Percentiles rank a stretch among this genome's conserved stretches.
Conservation (phyloP, 2,888 invertebrate genomes). For the Marasmarcha lunaedactyla region DNA sequence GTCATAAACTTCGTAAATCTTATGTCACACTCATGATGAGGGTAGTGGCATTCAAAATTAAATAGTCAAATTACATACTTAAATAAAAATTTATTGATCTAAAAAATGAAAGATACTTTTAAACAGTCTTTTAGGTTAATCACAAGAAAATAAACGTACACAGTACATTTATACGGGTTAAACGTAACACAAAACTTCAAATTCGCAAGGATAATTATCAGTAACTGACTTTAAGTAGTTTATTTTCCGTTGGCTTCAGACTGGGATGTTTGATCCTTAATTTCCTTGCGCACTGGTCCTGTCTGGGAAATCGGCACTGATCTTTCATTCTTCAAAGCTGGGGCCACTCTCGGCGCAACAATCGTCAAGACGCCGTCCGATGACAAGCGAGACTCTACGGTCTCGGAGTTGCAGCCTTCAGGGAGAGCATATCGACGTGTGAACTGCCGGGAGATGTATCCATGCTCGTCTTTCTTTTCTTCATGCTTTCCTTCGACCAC, state of each 20-base stretch:
- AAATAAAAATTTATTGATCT: no score
- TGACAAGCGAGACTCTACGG: constrained; percentile 77
- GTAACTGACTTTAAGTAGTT: constrained; percentile 6
- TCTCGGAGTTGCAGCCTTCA: constrained; percentile 74
- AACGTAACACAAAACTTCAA: no score
- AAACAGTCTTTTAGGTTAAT: no score
- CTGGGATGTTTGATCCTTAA: constrained; percentile 39
- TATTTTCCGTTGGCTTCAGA: constrained; percentile 20
- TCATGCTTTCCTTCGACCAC: constrained; percentile 82
- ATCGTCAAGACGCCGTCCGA: constrained; percentile 81
- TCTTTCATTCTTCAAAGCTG: constrained; percentile 44
- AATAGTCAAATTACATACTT: no score
- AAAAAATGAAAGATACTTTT: no score
- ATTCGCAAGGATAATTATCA: no score
- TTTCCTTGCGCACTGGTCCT: constrained; percentile 59
- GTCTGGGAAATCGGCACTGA: constrained; percentile 68
- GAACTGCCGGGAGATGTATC: constrained; percentile 78
- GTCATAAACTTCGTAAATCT: no score
- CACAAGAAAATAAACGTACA: no score
- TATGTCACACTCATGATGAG: no score
- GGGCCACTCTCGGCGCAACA: constrained; percentile 63
- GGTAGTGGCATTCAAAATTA: no score
- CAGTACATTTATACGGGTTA: no score
- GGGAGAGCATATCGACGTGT: constrained; percentile 78
- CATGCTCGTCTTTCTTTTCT: constrained; percentile 79